Evolutionary conservation across 2,888 invertebrate genomes (phyloP).

Genomic region (Apotomis turbidana): DNA sequence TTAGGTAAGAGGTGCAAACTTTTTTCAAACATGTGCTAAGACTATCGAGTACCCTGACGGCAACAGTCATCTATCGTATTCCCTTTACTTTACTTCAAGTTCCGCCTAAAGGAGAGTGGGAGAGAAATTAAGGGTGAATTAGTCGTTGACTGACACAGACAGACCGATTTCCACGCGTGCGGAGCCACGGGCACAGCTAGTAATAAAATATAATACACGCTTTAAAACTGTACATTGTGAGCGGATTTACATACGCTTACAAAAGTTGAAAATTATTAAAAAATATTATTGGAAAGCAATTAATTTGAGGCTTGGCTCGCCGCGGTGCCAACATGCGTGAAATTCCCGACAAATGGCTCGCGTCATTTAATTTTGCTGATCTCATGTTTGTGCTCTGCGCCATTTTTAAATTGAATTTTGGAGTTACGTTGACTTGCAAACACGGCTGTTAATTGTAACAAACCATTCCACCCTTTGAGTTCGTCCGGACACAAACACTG

Average conservation of each 20-base stretch:
- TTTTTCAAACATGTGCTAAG: too few relatives aligned
- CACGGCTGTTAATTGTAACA: conserved; percentile 21
- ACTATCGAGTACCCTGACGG: too few relatives aligned
- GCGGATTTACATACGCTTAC: conserved; percentile 27
- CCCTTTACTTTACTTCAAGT: too few relatives aligned
- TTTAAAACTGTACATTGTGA: not conserved
- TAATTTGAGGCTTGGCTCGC: conserved; percentile 68
- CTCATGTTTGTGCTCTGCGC: conserved; percentile 76
- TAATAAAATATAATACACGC: not conserved
- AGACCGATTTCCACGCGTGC: too few relatives aligned
- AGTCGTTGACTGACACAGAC: too few relatives aligned
- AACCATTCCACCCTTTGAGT: conserved; percentile 19
- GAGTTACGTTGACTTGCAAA: conserved; percentile 37
- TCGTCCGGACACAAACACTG: not conserved
- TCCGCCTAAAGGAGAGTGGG: too few relatives aligned
- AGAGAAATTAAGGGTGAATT: too few relatives aligned
- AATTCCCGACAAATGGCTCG: conserved; percentile 72
- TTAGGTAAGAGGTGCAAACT: too few relatives aligned
- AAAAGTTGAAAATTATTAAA: conserved; percentile 55
- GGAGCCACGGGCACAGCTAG: not conserved
- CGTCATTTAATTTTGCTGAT: conserved; percentile 80
- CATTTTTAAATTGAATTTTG: conserved; percentile 81
- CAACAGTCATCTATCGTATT: too few relatives aligned
- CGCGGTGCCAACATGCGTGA: conserved; percentile 56
- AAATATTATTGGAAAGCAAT: conserved; percentile 77